Evolutionary conservation across 2,113 vertebrate species (phyloP).

Genomic region (Rhinopomastus cyanomelas): DNA sequence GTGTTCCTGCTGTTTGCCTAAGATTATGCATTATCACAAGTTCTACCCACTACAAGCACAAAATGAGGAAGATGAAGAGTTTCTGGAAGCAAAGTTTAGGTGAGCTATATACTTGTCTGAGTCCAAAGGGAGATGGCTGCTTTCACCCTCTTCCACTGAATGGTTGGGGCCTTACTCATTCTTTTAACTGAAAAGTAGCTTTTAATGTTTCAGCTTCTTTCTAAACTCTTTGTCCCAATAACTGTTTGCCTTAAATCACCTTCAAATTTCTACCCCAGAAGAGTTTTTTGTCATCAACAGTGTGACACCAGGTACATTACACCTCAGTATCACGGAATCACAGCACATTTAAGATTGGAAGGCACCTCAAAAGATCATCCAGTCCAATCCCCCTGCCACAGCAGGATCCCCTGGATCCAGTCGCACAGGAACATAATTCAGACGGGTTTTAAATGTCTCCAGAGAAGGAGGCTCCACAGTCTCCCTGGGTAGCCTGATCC

Average conservation of each 20-base stretch:
- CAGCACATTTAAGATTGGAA: too few species aligned
- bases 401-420: too few species aligned
- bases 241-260: neutral
- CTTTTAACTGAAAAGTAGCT: neutral
- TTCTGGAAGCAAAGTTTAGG: neutral
- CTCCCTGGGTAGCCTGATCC: too few species aligned
- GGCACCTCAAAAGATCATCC: too few species aligned
- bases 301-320: neutral
- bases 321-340: too few species aligned
- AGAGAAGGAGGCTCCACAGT: too few species aligned
- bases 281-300: neutral
- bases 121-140: neutral
- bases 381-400: too few species aligned
- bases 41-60: neutral
- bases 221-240: neutral
- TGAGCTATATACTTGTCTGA: neutral
- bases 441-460: too few species aligned
- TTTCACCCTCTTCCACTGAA: neutral
- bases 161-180: neutral
- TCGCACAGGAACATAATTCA: too few species aligned
- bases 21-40: neutral
- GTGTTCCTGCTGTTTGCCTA: neutral
- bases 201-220: neutral
- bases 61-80: neutral
- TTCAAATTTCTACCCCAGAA: neutral